Evolutionary conservation across 2,113 vertebrate genomes (phyloP), one percentile per base, ranked within the genome.

Genomic region (Salvator merianae): DNA sequence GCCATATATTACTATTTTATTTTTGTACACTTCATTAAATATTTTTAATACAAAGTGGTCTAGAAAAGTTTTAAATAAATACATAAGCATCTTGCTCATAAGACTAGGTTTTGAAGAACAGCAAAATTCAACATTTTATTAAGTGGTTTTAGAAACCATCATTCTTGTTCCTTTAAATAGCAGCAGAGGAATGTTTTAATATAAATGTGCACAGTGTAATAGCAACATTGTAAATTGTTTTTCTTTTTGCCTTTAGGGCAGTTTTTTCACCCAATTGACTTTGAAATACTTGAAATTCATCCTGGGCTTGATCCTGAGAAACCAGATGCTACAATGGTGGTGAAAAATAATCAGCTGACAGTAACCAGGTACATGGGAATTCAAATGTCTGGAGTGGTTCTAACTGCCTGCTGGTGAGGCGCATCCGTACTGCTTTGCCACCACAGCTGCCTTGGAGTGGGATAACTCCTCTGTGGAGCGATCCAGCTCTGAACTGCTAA

Each of bases 251-350:
- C 90, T 91, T 38, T 90, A 99, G 99, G 98, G 77, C 99, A 99
- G 91, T 99, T 99, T 94, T 98, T 98, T 88, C 96, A 93, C 30
- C 96, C 97, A 16, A 87, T 99, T 90, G 89, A 97, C 65, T 99
- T 96, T 92, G 93, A 97, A 86, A 97, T 99, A 83, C 95, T 96
- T 85, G 93, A 97, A 62, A 28, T 98, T 86, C 97, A 95, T 86
- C 93, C 94, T 80, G 97, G 97, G 5, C 90, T 97, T 47, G 95
- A 96, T 76, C 95, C 96, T 47, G 94, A 96, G 82, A 99, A 99
- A 96, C 97, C 96, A 79, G 97, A 98, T 79, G 98, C 98, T 91
- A 97, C 96, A 65, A 98, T 99, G 98, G 84, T 93, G 87, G 93
- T 99, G 88, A 99, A 99, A 93, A 97, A 97, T 92, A 96, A 96